These are phyloP conservation scores for Heliocidaris tuberculata DNA, from an alignment of 35 echinoderm and acorn worm species.

Conservation along the genomic window DNA sequence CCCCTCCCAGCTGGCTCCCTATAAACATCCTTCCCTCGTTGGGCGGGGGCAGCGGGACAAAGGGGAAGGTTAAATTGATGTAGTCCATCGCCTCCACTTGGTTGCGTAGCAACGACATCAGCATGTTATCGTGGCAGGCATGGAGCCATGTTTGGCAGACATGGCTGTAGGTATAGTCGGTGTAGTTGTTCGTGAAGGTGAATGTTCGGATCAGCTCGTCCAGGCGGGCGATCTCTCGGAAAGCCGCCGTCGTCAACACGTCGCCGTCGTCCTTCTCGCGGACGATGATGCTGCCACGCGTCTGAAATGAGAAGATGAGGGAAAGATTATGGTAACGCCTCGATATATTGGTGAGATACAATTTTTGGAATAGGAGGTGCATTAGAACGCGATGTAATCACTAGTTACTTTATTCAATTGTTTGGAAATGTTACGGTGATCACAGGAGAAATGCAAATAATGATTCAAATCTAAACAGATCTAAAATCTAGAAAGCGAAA, in stretches of 20 bases:
- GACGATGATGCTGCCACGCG: slow-evolving; percentile 50
- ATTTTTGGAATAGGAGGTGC: too few species aligned
- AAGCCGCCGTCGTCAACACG: slow-evolving; percentile 38
- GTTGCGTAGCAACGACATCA: slow-evolving; percentile 41
- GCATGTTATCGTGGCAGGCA: slow-evolving; percentile 43
- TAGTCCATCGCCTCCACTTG: slow-evolving; percentile 18
- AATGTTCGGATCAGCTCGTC: slow-evolving; percentile 53
- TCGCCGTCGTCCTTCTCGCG: slow-evolving; percentile 56
- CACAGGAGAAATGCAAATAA: too few species aligned
- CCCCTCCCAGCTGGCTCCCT: slow-evolving; percentile 56
- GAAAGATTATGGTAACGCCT: background rate
- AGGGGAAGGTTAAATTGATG: slow-evolving; percentile 59
- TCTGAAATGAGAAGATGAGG: background rate
- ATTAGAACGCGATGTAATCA: too few species aligned
- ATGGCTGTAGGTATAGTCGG: slow-evolving; percentile 1
- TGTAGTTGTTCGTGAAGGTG: slow-evolving; percentile 49
- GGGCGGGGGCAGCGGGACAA: slow-evolving; percentile 10
- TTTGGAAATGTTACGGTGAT: too few species aligned
- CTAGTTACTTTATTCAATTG: too few species aligned
- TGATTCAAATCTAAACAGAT: too few species aligned
- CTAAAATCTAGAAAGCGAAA: too few species aligned
- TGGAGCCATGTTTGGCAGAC: slow-evolving; percentile 61
- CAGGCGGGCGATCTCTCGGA: slow-evolving; percentile 62
- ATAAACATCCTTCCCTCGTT: slow-evolving; percentile 48
- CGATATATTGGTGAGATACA: too few species aligned